Evolutionary conservation across 2,113 vertebrate species (phyloP), one percentile per base, ranked within the genome.

Genomic region (Periophthalmodon schlosseri): DNA sequence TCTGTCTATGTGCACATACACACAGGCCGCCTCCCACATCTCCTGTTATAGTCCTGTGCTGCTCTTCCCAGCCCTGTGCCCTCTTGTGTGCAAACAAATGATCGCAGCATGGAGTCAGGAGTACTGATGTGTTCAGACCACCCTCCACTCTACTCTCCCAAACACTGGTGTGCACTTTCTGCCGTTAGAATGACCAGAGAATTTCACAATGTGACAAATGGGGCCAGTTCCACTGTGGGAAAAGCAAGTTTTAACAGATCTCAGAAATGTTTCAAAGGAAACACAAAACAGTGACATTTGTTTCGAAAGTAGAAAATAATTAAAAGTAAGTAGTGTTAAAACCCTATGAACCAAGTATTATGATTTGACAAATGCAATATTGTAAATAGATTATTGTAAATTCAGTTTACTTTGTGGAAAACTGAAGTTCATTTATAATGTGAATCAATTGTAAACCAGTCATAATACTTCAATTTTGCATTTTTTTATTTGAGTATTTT

Each of bases 21-120:
- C 56, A 69, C 83, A 72, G 63, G 34, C 84, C 70, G 69, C 56
- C 79, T 79, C 76, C 86, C 83, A 89, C 87, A 87, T 83, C 86
- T 86, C 78, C 84, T 75, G 78, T 50, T 65, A 11, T 65, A 44
- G 61, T 77, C 85, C 80, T 82, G 70, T 80, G 86, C 80, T 83
- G 82, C 86, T 79, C 89, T 89, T 87, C 91, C 91, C 91, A 93
- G 88, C 90, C 85, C 88, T 90, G 84, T 86, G 91, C 88, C 88
- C 91, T 90, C 92, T 94, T 93, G 91, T 93, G 81, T 91, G 92
- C 77, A 92, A 91, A 92, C 90, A 93, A 93, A 93, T 91, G 89
- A 89, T 85, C 89, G 85, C 92, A 92, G 93, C 91, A 81, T 89
- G 92, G 87, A 89, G 88, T 89, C 92, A 78, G 86, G 86, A 85